Evolutionary conservation across 1,140 invertebrate genomes (phyloP), one percentile per base, ranked within the genome.

Genomic region (Bombus difficillimus): DNA sequence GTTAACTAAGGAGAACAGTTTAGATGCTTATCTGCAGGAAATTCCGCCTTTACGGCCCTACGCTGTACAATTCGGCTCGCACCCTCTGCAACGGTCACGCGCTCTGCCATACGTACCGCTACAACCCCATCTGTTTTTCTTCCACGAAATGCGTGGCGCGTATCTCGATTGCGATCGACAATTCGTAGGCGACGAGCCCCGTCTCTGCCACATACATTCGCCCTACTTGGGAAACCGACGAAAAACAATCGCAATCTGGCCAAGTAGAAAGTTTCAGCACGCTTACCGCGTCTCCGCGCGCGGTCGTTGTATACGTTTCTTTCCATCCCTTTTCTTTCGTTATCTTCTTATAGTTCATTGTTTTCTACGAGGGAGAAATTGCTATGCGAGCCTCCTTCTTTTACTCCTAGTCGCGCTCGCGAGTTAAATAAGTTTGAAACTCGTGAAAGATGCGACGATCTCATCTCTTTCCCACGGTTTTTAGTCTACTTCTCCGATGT

Each of bases 181-280:
- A 53, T 53, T 53, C 47, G 47, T 8, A 22, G 18, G 47, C 47
- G 47, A 53, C 47, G 47, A 53, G 18, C 47, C 18, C 47, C 47
- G 18, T 53, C 1, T 18, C 47, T 2, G 18, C 47, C 18, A 18
- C n/a, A 18, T 32, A 15, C 13, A 22, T 13, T 22, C 72, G 86
- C 41, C 74, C 77, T 34, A 71, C 66, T 72, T 62, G 59, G 28
- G 47, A 47, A 75, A 43, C 37, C 74, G 57, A 88, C 79, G 88
- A 91, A 90, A 92, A 92, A 92, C 86, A 88, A 88, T 92, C 91
- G 88, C 91, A 91, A 92, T 91, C 86, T 86, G 83, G 84, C 85
- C 47, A 84, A 91, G 91, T 91, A 86, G 81, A 81, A 91, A 92
- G 88, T 91, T 91, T 84, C 59, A 59, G n/a, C 41, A 8, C 34